Conservation (phyloP, 1,140 invertebrate species). For the Papilio polytes region DNA sequence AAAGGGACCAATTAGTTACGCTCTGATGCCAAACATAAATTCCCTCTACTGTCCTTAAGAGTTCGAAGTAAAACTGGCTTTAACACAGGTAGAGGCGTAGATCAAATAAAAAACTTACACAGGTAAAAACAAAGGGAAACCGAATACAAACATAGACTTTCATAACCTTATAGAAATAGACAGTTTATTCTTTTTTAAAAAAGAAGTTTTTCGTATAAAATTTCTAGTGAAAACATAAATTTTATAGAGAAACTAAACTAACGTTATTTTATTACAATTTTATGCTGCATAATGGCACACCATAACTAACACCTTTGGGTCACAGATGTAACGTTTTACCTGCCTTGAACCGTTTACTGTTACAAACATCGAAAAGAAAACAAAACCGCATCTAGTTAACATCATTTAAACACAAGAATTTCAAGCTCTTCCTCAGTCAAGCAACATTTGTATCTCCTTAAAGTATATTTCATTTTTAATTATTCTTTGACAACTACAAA, state of each 20-base stretch:
- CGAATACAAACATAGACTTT: not conserved
- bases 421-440: too few relatives aligned
- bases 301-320: not conserved
- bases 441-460: not conserved
- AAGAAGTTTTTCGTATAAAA: not conserved
- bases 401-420: not conserved
- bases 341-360: not conserved
- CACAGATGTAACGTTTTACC: not conserved
- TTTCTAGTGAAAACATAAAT: not conserved
- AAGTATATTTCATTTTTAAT: not conserved
- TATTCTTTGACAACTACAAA: not conserved
- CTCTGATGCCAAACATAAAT: conserved; percentile 59
- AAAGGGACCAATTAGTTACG: conserved; percentile 75
- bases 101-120: conserved; percentile 18
- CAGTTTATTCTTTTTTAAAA: not conserved
- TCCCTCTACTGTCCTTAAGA: conserved; percentile 25
- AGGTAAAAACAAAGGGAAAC: conserved; percentile 12
- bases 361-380: not conserved
- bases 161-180: not conserved
- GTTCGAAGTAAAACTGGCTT: not conserved
- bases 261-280: not conserved
- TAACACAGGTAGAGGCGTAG: conserved; percentile 4
- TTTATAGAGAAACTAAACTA: not conserved
- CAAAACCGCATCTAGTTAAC: not conserved
- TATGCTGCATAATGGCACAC: not conserved